Conservation (phyloP, 1,140 invertebrate genomes). For the Coptotermes formosanus region DNA sequence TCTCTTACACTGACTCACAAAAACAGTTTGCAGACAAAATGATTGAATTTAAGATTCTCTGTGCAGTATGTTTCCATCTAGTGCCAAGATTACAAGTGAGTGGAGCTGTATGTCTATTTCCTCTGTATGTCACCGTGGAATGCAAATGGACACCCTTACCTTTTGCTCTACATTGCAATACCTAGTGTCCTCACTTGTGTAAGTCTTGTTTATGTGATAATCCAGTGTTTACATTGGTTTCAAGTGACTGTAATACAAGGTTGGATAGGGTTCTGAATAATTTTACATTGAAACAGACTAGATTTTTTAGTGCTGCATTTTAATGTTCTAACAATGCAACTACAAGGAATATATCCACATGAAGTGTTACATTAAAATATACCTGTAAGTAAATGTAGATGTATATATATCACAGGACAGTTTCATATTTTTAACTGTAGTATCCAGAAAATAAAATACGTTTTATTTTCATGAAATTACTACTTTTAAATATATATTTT, state of each 20-base stretch:
- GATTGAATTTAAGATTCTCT: too few species aligned
- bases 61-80: too few species aligned
- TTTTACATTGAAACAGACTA: background rate
- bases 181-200: too few species aligned
- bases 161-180: too few species aligned
- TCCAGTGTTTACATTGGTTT: too few species aligned
- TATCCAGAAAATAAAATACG: background rate
- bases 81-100: too few species aligned
- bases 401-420: slow-evolving; percentile 5
- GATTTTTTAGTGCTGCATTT: background rate
- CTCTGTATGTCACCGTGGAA: too few species aligned
- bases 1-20: too few species aligned
- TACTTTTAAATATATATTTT: background rate
- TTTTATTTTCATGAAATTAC: background rate
- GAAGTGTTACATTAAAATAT: background rate
- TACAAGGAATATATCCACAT: background rate
- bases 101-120: too few species aligned
- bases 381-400: background rate
- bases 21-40: too few species aligned
- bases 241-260: background rate
- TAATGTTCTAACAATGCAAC: slow-evolving; percentile 9
- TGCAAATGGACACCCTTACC: too few species aligned
- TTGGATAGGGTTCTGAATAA: background rate
- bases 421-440: background rate
- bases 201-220: too few species aligned